Evolutionary conservation across 1,140 invertebrate species (phyloP).

Genomic region (Orius laevigatus): DNA sequence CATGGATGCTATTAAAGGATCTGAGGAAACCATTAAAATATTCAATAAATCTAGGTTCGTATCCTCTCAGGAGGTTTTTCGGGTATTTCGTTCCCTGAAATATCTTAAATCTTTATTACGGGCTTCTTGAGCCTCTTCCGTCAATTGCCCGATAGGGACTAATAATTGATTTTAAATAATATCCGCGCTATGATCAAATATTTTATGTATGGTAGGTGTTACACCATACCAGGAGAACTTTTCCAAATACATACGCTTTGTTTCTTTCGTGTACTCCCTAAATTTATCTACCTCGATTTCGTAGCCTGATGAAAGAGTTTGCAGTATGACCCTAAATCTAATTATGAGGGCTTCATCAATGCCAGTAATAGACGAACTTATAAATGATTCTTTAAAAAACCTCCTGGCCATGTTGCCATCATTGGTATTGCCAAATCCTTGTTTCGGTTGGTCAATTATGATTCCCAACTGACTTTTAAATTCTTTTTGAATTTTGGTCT

Average conservation of each 20-base stretch:
- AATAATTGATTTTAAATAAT: constrained; percentile 20
- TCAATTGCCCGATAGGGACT: constrained; percentile 19
- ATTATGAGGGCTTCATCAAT: constrained; percentile 25
- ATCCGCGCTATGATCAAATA: constrained; percentile 19
- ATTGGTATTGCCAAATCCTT: constrained; percentile 19
- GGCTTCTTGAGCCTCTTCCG: constrained; percentile 8
- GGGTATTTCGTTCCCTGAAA: constrained; percentile 4
- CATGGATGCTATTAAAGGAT: not conserved
- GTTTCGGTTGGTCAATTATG: constrained; percentile 17
- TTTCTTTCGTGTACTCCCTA: constrained; percentile 20
- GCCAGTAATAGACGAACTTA: constrained; percentile 24
- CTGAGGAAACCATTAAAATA: constrained; percentile 6
- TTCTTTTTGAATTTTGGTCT: constrained; percentile 7
- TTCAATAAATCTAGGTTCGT: constrained; percentile 10
- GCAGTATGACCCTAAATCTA: constrained; percentile 23
- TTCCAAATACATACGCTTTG: constrained; percentile 16
- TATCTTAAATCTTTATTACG: constrained; percentile 4
- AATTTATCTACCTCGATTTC: constrained; percentile 16
- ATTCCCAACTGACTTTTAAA: not conserved
- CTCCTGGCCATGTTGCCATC: constrained; percentile 24
- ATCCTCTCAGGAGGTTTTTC: constrained; percentile 7
- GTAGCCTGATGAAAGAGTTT: constrained; percentile 18
- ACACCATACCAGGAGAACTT: constrained; percentile 23
- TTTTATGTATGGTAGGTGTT: constrained; percentile 22
- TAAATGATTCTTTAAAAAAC: constrained; percentile 23